These are phyloP conservation scores for Gambusia holbrooki DNA, from an alignment of 2,113 vertebrate genomes.

Conservation along the genomic window DNA sequence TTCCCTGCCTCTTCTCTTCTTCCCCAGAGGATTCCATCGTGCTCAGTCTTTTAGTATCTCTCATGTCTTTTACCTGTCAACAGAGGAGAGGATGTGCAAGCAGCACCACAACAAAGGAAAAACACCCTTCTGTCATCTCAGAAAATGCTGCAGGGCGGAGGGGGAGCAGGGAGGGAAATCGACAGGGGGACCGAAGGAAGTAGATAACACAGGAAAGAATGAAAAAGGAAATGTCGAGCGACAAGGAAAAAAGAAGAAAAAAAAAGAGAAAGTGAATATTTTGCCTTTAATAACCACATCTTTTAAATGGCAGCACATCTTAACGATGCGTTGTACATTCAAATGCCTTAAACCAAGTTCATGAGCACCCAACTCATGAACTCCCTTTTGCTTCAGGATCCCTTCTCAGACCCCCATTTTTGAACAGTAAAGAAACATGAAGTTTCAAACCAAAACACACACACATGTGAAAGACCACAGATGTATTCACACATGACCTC, in stretches of 20 bases:
- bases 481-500: slow-evolving; percentile 46
- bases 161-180: slow-evolving; percentile 37
- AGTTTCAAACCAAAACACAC: slow-evolving; percentile 1
- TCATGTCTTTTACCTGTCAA: slow-evolving; percentile 80
- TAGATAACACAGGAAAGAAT: slow-evolving; percentile 51
- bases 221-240: slow-evolving; percentile 47
- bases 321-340: neutral
- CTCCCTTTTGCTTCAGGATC: neutral
- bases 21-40: slow-evolving; percentile 71
- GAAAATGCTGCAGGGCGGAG: slow-evolving; percentile 65
- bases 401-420: neutral
- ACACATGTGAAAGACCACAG: slow-evolving; percentile 9
- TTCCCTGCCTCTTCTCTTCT: slow-evolving; percentile 34
- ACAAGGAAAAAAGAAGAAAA: slow-evolving; percentile 24
- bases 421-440: slow-evolving; percentile 7
- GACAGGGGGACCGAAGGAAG: slow-evolving; percentile 55
- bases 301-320: slow-evolving; percentile 19
- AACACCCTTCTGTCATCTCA: slow-evolving; percentile 74
- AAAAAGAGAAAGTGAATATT: slow-evolving; percentile 29
- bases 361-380: neutral
- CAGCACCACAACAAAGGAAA: slow-evolving; percentile 74
- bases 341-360: neutral
- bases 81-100: slow-evolving; percentile 70
- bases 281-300: slow-evolving; percentile 16
- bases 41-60: slow-evolving; percentile 75